phyloP scores from a whole-genome alignment of 2,113 vertebrate species.

The Electrona antarctica region DNA sequence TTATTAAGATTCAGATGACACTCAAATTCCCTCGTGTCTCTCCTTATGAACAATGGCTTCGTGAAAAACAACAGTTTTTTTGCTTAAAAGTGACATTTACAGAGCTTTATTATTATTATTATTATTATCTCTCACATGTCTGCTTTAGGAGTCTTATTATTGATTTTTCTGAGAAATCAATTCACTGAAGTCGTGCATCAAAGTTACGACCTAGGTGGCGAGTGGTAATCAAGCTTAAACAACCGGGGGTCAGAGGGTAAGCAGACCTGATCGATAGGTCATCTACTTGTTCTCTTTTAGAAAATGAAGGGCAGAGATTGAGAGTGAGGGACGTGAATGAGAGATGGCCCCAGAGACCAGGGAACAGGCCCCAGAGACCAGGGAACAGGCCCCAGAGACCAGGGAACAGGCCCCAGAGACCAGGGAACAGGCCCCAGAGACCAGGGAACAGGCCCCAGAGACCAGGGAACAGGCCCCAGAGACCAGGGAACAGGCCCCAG shows the following conservation, averaged over 20 bases:
- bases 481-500: too few species aligned
- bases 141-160: neutral
- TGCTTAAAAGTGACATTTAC: neutral
- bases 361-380: too few species aligned
- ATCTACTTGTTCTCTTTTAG: neutral
- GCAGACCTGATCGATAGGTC: conserved; percentile 31
- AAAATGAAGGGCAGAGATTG: neutral
- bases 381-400: too few species aligned
- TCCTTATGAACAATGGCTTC: neutral
- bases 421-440: too few species aligned
- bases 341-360: neutral
- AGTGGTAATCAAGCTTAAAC: conserved; percentile 18
- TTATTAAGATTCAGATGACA: conserved; percentile 13
- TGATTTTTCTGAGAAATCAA: neutral
- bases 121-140: neutral
- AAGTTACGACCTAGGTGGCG: conserved; percentile 1
- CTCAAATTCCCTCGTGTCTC: neutral
- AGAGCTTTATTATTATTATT: too few species aligned
- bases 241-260: conserved; percentile 8
- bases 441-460: too few species aligned
- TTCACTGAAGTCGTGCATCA: neutral
- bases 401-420: too few species aligned
- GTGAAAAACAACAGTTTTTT: too few species aligned
- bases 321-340: neutral
- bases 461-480: too few species aligned